Evolutionary conservation across 1,140 invertebrate species (phyloP), one percentile per base, ranked within the genome.

Genomic region (Acyrthosiphon pisum): DNA sequence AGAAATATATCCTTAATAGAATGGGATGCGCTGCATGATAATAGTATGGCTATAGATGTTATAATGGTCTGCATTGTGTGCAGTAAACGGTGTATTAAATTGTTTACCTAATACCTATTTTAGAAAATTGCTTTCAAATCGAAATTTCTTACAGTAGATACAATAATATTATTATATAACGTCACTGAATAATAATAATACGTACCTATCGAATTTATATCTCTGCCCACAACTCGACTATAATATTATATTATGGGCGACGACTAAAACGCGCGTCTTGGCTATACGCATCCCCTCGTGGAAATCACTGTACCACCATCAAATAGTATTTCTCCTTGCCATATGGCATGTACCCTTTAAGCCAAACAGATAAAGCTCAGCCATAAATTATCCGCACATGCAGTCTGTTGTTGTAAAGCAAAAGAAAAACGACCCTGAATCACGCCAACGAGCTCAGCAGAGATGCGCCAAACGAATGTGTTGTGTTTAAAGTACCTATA

Each of bases 361-460:
- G 37, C 83, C 83, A 86, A 86, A 86, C 37, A 44, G 37, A 86
- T 41, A 86, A 46, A 86, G 41, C 37, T 86, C 37, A 14, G 37
- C 23, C 41, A 86, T 41, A 86, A 86, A 86, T 41, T 86, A 86
- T 86, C 11, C 11, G 26, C 26, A 30, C 26, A 76, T 35, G 37
- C 83, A 83, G 35, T 83, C n/a, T 20, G 44, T 30, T 22, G 84
- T 26, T 35, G 30, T 30, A 46, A 87, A 46, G 8, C 26, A 30
- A n/a, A 87, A 48, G 84, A 87, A 87, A 87, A 87, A 87, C 30
- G 44, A 87, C 44, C 84, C 44, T 20, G 30, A 87, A 87, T 87
- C 84, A 87, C 44, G 84, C 30, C n/a, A 83, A 83, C 35, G 22
- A 83, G 76, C 76, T 83, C 76, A 22, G 35, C 18, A 35, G 35